Base-by-base conservation (phyloP, 2,888 invertebrate genomes). In the Archaeoteleia sp. region DNA sequence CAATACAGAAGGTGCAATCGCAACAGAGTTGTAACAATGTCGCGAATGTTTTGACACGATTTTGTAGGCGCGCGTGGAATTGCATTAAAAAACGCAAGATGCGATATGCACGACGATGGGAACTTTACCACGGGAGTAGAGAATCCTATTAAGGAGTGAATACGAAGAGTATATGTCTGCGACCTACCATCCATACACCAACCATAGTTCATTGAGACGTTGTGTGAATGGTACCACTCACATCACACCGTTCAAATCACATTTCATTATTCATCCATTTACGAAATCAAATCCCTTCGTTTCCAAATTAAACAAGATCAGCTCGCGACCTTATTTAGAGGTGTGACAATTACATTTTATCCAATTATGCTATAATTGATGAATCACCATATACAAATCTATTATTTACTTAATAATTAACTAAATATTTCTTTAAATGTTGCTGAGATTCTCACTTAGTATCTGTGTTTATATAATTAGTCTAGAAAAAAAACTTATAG, bases 111-210 rank as follows among this genome's bases (percentile, higher is more conserved):
- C 37, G 66, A 55, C 69, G 73, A 79, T 82, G 82, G 74, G 82
- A 82, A 82, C 80, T 82, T 82, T 82, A 81, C 82, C 82, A 82
- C 80, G 82, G 78, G 76, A 78, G 77, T 78, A 70, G 67, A 76
- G 74, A 74, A 75, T 76, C 76, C 71, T 69, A 76, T 78, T 77
- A 72, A 67, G 55, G 70, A 67, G 72, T 67, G 72, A 61, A 67
- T 53, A 49, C 25, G 25, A 17, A 23, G 30, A 51, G 42, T 49
- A 30, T 29, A 74, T 62, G 73, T 66, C 66, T 67, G 46, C 45
- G 55, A 74, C 72, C 67, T 70, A 57, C 66, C 68, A 49, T 23
- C 69, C 30, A 60, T 58, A 57, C 25, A 30, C 46, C 46, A 48
- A 49, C 58, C 48, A 70, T 57, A 57, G 71, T 71, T 75, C 79